Evolutionary conservation across 2,888 invertebrate genomes (phyloP).

Genomic region (Diachrysia chrysitis): DNA sequence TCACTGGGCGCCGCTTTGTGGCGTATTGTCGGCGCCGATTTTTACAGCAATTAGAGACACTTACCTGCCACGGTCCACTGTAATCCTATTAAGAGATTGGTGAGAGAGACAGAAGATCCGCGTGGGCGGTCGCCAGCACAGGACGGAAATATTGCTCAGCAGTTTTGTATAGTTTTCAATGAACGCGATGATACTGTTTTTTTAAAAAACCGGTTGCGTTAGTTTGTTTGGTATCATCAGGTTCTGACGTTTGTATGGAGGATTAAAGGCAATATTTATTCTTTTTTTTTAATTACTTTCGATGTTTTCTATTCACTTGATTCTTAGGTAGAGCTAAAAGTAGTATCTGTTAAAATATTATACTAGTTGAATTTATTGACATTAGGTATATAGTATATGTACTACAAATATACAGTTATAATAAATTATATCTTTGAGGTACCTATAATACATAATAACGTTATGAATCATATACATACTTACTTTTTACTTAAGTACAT

Average conservation of each 20-base stretch:
- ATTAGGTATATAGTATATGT: too few species aligned
- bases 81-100: slow-evolving; percentile 84
- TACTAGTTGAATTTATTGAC: background rate
- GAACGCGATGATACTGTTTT: slow-evolving; percentile 61
- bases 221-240: slow-evolving; percentile 22
- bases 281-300: slow-evolving; percentile 34
- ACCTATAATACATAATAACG: too few species aligned
- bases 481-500: too few species aligned
- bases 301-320: background rate
- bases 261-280: slow-evolving; percentile 28
- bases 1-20: slow-evolving; percentile 82
- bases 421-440: too few species aligned
- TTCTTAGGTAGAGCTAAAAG: background rate
- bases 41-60: slow-evolving; percentile 88
- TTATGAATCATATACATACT: too few species aligned
- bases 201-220: slow-evolving; percentile 57
- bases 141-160: slow-evolving; percentile 63
- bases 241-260: slow-evolving; percentile 29
- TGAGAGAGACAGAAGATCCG: slow-evolving; percentile 66
- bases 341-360: background rate
- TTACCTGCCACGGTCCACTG: slow-evolving; percentile 83
- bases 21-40: slow-evolving; percentile 83
- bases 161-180: slow-evolving; percentile 54
- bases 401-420: too few species aligned
- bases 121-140: slow-evolving; percentile 73